Evolutionary conservation across 2,113 vertebrate genomes (phyloP).

Genomic region (Platysternon megacephalum): DNA sequence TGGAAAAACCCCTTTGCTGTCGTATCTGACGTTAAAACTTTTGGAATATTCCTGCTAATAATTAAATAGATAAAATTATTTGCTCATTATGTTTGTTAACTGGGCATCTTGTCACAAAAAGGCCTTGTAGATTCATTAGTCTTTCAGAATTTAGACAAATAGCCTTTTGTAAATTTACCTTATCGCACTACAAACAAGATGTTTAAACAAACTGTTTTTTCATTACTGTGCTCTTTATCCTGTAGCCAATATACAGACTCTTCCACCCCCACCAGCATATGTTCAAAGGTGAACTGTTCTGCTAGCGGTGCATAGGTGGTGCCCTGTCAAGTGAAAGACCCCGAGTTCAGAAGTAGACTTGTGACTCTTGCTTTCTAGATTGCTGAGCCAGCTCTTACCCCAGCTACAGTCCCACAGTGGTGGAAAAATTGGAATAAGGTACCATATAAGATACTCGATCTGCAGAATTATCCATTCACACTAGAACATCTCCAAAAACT

Average conservation of each 20-base stretch:
- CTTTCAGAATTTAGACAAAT: background rate
- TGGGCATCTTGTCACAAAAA: background rate
- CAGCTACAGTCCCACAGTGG: background rate
- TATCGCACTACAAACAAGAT: slow-evolving; percentile 36
- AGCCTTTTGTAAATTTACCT: slow-evolving; percentile 1
- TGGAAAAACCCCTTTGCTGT: background rate
- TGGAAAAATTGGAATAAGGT: background rate
- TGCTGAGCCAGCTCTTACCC: background rate
- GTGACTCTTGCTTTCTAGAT: background rate
- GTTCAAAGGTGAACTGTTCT: slow-evolving; percentile 37
- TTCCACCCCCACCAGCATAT: background rate
- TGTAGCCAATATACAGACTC: background rate
- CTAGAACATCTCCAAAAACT: background rate
- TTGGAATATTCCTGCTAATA: background rate
- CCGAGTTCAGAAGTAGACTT: background rate
- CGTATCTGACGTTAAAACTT: background rate
- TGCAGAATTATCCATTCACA: background rate
- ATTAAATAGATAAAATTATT: slow-evolving; percentile 16
- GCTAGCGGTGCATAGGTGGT: background rate
- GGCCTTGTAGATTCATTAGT: slow-evolving; percentile 1
- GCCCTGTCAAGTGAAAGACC: background rate
- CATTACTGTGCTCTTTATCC: background rate
- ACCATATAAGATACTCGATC: background rate
- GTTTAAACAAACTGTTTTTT: slow-evolving; percentile 32
- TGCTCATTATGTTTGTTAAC: background rate